A percentile compares a stretch with the other conserved stretches of the same genome.
Conservation (phyloP, 2,113 vertebrate species). For the Bubalus kerabau region DNA sequence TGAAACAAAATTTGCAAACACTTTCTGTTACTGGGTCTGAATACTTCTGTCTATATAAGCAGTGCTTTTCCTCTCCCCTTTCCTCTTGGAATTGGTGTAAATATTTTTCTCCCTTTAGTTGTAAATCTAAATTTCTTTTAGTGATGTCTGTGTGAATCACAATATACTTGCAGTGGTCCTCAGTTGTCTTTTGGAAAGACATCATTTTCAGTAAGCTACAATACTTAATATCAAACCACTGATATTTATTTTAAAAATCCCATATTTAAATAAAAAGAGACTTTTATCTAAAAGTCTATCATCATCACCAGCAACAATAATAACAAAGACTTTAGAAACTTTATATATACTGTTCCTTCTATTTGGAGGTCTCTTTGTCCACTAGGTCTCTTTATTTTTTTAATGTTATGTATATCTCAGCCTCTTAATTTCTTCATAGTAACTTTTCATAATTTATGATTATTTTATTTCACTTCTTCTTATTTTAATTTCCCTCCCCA, state of each 20-base stretch:
- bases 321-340: not conserved
- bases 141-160: not conserved
- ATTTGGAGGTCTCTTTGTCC: not conserved
- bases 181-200: not conserved
- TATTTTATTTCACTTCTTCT: not conserved
- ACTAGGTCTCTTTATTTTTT: not conserved
- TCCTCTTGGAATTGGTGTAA: not conserved
- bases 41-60: not conserved
- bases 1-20: conserved; percentile 20
- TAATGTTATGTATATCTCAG: not conserved
- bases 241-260: not conserved
- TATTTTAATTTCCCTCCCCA: not conserved
- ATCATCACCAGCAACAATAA: too few relatives aligned
- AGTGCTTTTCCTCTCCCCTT: not conserved
- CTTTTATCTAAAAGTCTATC: not conserved
- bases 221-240: not conserved
- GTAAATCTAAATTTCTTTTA: not conserved
- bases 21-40: not conserved
- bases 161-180: not conserved
- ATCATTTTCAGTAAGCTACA: not conserved
- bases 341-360: not conserved
- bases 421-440: not conserved
- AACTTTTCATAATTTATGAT: not conserved
- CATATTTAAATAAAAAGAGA: not conserved
- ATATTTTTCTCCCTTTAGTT: not conserved